Evolutionary conservation across 2,113 vertebrate species (phyloP).

Genomic region (Myotis brandtii): DNA sequence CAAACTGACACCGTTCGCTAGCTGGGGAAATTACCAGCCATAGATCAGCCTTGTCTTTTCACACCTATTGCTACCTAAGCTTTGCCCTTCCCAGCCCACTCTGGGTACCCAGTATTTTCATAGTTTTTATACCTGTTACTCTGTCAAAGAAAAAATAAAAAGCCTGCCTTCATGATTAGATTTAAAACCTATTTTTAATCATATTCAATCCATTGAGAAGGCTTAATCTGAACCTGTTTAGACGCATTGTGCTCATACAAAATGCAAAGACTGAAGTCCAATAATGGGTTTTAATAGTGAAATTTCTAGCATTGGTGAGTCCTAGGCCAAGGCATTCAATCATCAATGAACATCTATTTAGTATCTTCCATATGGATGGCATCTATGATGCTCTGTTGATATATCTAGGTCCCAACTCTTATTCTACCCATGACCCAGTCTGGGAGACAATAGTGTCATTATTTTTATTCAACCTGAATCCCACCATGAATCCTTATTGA

Average conservation of each 20-base stretch:
- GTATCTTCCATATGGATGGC: background rate
- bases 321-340: background rate
- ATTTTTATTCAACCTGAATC: background rate
- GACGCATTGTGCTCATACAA: background rate
- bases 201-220: background rate
- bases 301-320: background rate
- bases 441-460: background rate
- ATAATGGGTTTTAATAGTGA: background rate
- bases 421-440: background rate
- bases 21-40: background rate
- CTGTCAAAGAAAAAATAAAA: constrained; percentile 46
- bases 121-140: background rate
- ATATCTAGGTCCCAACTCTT: background rate
- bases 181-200: background rate
- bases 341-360: background rate
- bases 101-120: background rate
- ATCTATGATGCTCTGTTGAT: background rate
- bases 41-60: background rate
- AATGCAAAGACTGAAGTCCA: background rate
- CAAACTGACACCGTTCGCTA: background rate
- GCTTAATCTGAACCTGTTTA: background rate
- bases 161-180: background rate
- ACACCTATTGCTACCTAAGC: background rate
- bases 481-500: background rate
- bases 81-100: background rate